A percentile compares a stretch with the other conserved stretches of the same genome.
These are phyloP conservation scores for Rutpela maculata DNA, from an alignment of 2,888 invertebrate genomes.

Conservation along the genomic window DNA sequence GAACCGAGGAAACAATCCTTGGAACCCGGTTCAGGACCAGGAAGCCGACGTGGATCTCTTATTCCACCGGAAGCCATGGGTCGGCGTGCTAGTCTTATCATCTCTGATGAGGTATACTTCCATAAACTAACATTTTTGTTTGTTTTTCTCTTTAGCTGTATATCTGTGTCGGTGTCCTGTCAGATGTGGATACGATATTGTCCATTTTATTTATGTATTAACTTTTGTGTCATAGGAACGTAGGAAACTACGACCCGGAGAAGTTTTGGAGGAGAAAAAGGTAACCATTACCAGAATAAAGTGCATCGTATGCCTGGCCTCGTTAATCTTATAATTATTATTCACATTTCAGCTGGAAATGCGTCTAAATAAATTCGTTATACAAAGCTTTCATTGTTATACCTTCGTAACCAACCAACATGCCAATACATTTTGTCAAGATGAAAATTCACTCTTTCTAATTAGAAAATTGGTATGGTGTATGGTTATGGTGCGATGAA, in stretches of 20 bases:
- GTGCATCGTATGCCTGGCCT: conserved; percentile 62
- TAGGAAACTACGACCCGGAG: conserved; percentile 95
- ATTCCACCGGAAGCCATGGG: conserved; percentile 92
- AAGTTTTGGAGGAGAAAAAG: conserved; percentile 95
- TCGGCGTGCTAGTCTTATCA: conserved; percentile 91
- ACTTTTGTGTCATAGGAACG: conserved; percentile 80
- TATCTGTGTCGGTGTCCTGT: conserved; percentile 51
- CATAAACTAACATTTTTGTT: conserved; percentile 11
- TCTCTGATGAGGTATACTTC: conserved; percentile 91
- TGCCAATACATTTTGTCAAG: background rate
- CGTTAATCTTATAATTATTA: conserved; percentile 57
- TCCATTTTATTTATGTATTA: conserved; percentile 46
- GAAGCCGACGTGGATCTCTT: conserved; percentile 88
- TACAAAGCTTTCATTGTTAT: conserved; percentile 51
- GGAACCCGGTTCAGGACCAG: conserved; percentile 73
- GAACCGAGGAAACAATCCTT: conserved; percentile 84
- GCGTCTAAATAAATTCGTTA: conserved; percentile 51
- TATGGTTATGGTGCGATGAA: background rate
- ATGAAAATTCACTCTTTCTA: background rate
- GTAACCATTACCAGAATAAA: conserved; percentile 76
- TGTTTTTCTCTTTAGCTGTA: conserved; percentile 45
- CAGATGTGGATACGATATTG: conserved; percentile 45
- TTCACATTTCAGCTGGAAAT: conserved; percentile 65
- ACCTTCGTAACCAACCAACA: conserved; percentile 52
- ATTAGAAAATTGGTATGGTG: conserved; percentile 10